Evolutionary conservation across 2,888 invertebrate genomes (phyloP), one percentile per base, ranked within the genome.

Genomic region (Pammene aurita): DNA sequence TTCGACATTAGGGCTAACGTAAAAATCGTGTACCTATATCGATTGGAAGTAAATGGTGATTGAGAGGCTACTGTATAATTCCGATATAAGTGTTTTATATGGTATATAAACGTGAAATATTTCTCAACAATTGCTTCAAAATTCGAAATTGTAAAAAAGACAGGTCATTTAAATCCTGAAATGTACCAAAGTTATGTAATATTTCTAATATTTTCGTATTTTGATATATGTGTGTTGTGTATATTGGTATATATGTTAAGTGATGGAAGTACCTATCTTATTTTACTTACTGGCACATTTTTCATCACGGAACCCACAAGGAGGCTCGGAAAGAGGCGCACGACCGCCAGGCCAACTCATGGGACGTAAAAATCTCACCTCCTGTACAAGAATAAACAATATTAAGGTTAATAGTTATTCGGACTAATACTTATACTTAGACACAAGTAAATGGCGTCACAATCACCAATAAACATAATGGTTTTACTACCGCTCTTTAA

Each of bases 291-390:
- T 96, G 81, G 96, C 96, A 86, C 98, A 98, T 84, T 96, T 96
- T 90, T 98, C 97, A 65, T 96, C 97, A 44, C 95, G 93, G 86
- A 97, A 98, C n/a, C 98, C 98, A 86, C 98, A 98, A 35, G 93
- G 93, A 0, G 98, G 98, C 78, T 97, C 97, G 2, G 97, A 96
- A 14, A 96, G 93, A 0, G 98, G 98, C 48, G 96, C 96, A 56
- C 93, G 91, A 9, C 95, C 95, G 11, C 94, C 94, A 34, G 96
- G 93, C 98, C 98, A 98, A 73, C 95, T 94, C 76, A 98, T 95
- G 55, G 94, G 88, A 42, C 94, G 94, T 55, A 94, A 94, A 82
- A 97, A 91, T 77, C 95, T 94, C 78, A 98, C 93, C 82, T 95
- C 95, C 98, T 98, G 91, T 61, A 64, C n/a, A n/a, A n/a, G n/a